These are phyloP conservation scores for Glyphotaelius pellucidus DNA, from an alignment of 2,888 invertebrate genomes.

Conservation along the genomic window DNA sequence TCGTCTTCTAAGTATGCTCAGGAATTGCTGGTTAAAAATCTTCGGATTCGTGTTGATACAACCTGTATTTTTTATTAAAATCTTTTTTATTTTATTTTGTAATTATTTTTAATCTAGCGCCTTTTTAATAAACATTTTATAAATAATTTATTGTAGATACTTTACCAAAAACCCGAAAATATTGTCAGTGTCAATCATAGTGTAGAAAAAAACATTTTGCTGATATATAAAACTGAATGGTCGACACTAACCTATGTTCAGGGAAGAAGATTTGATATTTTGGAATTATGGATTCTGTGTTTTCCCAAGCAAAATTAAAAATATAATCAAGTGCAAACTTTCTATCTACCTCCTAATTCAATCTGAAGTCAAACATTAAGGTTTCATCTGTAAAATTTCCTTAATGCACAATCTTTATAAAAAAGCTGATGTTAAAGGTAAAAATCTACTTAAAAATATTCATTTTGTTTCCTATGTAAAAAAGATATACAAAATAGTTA, in stretches of 20 bases:
- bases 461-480: neutral
- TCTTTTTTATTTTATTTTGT: neutral
- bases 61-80: too few species aligned
- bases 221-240: neutral
- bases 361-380: conserved; percentile 14
- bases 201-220: neutral
- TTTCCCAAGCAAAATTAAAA: conserved; percentile 36
- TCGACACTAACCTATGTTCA: neutral
- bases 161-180: neutral
- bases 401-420: conserved; percentile 16
- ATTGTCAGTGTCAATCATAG: neutral
- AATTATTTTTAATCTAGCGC: neutral
- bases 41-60: too few species aligned
- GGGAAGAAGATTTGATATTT: neutral
- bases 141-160: neutral
- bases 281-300: conserved; percentile 19
- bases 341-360: conserved; percentile 42
- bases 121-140: neutral
- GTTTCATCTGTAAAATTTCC: conserved; percentile 11
- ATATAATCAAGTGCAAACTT: conserved; percentile 10
- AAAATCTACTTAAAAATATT: neutral
- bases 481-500: neutral
- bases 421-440: neutral
- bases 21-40: too few species aligned
- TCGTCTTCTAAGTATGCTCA: too few species aligned